Evolutionary conservation across 2,797 vertebrate species (phyloP), one percentile per base, ranked within the genome.

Genomic region (Spea hammondii): DNA sequence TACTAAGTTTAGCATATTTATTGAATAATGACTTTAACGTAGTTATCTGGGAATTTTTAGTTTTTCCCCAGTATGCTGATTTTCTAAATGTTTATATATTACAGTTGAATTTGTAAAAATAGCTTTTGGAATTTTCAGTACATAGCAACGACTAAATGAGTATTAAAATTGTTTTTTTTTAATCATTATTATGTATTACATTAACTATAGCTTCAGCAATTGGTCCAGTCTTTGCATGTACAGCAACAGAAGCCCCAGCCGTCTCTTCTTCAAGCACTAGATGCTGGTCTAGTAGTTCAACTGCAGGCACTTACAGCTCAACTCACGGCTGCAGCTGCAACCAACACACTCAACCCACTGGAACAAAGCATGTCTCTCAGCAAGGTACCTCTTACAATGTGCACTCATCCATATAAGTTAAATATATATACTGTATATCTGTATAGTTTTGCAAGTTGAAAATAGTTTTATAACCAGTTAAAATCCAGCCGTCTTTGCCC

Each of bases 231-330:
- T 47, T 88, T 99, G 68, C 98, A 99, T 88, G 93, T 99, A 86
- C 98, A 99, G 82, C 98, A 99, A 86, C 98, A 99, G 90, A 99
- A 99, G 88, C 97, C 97, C 5, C 98, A 99, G 79, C 97, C 97
- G 0, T 99, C 97, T 1, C 90, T 99, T 65, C 93, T 99, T 76
- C 98, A 99, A 88, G 97, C 97, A 8, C 86, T 99, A 85, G 98
- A 99, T 65, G 97, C 98, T 0, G 97, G 97, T 77, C 93, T 99
- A 1, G 97, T 99, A 0, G 98, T 99, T 71, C 98, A 99, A 86
- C 88, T 99, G 45, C 98, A 99, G 89, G 98, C 98, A 4, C 93
- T 99, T 54, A 99, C 98, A 0, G 98, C 98, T 70, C 98, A 99
- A 49, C 96, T 99, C 48, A 99, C 98, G 5, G 98, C 93, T 45